Percentiles rank a stretch among this genome's conserved stretches.
Evolutionary conservation across 2,888 invertebrate genomes (phyloP).

Genomic region (Pterostichus madidus): DNA sequence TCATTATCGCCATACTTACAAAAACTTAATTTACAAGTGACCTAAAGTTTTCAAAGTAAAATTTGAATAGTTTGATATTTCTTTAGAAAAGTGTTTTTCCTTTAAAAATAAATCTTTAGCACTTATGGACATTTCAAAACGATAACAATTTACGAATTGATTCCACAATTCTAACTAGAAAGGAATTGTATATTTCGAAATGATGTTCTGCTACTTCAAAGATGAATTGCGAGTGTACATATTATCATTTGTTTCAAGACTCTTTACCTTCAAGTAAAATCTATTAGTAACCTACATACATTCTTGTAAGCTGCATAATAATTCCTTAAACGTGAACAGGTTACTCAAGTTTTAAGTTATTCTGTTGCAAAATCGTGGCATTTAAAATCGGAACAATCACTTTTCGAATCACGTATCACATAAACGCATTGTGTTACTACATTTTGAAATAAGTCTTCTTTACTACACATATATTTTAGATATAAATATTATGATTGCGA

Average conservation of each 20-base stretch:
- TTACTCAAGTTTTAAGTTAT: constrained; percentile 17
- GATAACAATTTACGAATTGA: neutral
- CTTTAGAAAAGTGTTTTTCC: neutral
- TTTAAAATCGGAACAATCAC: constrained; percentile 35
- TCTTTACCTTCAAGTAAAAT: constrained; percentile 3
- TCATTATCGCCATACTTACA: too few relatives aligned
- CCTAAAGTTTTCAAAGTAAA: neutral
- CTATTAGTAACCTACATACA: constrained; percentile 24
- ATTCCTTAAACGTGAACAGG: constrained; percentile 16
- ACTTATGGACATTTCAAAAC: neutral
- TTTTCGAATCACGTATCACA: neutral
- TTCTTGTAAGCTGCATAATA: constrained; percentile 21
- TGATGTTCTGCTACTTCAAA: neutral
- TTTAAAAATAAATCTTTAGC: neutral
- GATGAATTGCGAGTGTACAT: neutral
- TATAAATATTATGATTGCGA: too few relatives aligned
- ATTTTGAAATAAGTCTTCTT: too few relatives aligned
- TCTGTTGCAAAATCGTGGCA: constrained; percentile 33
- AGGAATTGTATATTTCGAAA: constrained; percentile 1
- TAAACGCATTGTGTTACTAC: too few relatives aligned
- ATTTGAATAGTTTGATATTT: neutral
- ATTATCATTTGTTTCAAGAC: constrained; percentile 1
- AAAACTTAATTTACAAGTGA: too few relatives aligned
- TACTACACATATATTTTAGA: too few relatives aligned
- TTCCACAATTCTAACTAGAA: constrained; percentile 5